Percentiles rank a stretch among this genome's conserved stretches.
Evolutionary conservation across 2,113 vertebrate species (phyloP).

Genomic region (Gallinago media): DNA sequence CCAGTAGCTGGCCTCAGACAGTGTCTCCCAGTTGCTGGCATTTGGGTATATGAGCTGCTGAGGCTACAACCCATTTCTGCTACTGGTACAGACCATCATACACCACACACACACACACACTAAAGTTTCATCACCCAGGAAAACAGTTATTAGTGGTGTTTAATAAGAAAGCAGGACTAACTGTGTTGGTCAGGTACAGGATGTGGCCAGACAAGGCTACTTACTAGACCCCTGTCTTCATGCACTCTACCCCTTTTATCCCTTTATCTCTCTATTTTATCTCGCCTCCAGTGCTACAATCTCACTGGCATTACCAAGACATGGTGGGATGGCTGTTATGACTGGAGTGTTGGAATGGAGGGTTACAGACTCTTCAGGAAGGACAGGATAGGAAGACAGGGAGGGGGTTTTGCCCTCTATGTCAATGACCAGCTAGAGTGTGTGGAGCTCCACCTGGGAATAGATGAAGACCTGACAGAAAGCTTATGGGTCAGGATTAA

Average conservation of each 20-base stretch:
- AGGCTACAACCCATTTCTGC: neutral
- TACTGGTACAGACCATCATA: neutral
- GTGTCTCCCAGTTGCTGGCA: neutral
- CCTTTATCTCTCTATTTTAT: neutral
- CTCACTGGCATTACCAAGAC: too few relatives aligned
- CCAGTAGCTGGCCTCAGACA: neutral
- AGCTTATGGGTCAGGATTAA: too few relatives aligned
- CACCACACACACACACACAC: neutral
- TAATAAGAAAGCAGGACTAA: neutral
- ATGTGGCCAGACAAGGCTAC: neutral
- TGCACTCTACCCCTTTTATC: neutral
- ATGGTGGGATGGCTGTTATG: too few relatives aligned
- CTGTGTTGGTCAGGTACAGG: fast-evolving
- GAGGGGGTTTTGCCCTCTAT: too few relatives aligned
- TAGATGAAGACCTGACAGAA: too few relatives aligned
- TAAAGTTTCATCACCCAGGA: neutral
- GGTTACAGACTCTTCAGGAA: too few relatives aligned
- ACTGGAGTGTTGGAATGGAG: too few relatives aligned
- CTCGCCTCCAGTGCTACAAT: too few relatives aligned
- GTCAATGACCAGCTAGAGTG: too few relatives aligned
- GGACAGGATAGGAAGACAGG: too few relatives aligned
- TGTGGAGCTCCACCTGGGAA: too few relatives aligned
- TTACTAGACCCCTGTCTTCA: neutral
- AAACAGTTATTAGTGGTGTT: neutral
- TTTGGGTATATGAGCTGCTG: neutral